phyloP scores from a whole-genome alignment of 2,113 vertebrate genomes.

The Scolopax mira region DNA sequence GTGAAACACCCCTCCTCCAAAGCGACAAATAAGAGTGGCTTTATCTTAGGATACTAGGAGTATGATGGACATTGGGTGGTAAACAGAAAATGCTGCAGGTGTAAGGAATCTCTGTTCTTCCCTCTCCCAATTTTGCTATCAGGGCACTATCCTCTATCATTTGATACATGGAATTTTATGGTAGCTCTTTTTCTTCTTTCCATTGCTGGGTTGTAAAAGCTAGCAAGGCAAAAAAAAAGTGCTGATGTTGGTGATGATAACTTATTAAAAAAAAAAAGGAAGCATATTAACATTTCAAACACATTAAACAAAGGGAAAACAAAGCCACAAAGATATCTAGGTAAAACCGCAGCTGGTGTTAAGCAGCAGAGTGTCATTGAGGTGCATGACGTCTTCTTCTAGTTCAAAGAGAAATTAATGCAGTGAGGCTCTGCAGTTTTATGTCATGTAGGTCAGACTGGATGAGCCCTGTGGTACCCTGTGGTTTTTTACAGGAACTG shows the following conservation, averaged over 20 bases:
- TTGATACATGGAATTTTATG: not conserved
- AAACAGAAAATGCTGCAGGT: not conserved
- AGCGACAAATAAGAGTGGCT: not conserved
- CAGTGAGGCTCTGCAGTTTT: conserved; percentile 19
- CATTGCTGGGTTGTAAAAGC: not conserved
- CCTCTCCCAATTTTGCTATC: not conserved
- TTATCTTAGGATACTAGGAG: not conserved
- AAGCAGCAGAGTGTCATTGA: conserved; percentile 7
- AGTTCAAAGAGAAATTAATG: conserved; percentile 56
- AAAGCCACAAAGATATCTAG: conserved; percentile 29
- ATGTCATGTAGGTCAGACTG: conserved; percentile 37
- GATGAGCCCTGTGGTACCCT: not conserved
- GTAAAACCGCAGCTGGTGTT: conserved; percentile 1
- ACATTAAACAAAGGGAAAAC: conserved; percentile 16
- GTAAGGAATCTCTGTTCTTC: not conserved
- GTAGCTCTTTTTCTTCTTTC: not conserved
- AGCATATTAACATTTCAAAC: conserved; percentile 56
- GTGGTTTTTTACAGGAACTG: conserved; percentile 17
- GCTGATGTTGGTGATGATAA: not conserved
- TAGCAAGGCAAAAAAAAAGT: not conserved
- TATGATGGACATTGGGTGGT: not conserved
- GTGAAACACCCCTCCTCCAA: not conserved
- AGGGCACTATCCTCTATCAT: not conserved
- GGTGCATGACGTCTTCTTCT: not conserved
- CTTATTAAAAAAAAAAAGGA: not conserved